Conservation (phyloP, 1,140 invertebrate species). For the Hesperophylax magnus region DNA sequence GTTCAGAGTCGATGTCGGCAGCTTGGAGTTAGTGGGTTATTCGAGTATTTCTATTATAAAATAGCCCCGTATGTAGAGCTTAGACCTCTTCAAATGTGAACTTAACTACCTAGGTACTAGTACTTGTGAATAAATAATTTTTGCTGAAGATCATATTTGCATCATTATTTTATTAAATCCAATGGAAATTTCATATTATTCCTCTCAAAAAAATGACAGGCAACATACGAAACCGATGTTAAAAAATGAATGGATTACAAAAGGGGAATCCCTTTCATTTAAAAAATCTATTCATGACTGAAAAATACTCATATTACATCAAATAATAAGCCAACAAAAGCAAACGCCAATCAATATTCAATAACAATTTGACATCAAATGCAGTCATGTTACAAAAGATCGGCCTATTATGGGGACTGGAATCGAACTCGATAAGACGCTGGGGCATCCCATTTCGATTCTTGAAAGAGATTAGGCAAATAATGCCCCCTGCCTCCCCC, state of each 20-base stretch:
- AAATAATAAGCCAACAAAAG: constrained; percentile 31
- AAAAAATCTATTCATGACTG: neutral
- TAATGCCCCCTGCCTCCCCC: constrained; percentile 27
- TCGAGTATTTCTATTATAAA: too few relatives aligned
- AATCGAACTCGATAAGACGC: neutral
- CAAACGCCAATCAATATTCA: constrained; percentile 35
- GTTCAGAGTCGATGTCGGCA: too few relatives aligned
- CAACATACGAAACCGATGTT: too few relatives aligned
- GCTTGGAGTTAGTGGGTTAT: too few relatives aligned
- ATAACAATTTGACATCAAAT: constrained; percentile 42
- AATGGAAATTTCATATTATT: too few relatives aligned
- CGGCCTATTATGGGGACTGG: constrained; percentile 24
- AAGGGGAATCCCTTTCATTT: neutral
- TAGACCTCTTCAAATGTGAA: too few relatives aligned
- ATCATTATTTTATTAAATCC: too few relatives aligned
- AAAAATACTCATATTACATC: constrained; percentile 24
- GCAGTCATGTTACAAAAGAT: constrained; percentile 34
- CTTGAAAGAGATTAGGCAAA: constrained; percentile 54
- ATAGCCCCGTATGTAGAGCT: too few relatives aligned
- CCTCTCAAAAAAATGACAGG: too few relatives aligned
- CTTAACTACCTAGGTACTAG: too few relatives aligned
- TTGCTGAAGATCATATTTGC: too few relatives aligned
- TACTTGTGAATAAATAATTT: too few relatives aligned
- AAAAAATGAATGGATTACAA: neutral
- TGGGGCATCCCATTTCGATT: neutral